Evolutionary conservation across 2,113 vertebrate species (phyloP).

Genomic region (Myiozetetes cayanensis): DNA sequence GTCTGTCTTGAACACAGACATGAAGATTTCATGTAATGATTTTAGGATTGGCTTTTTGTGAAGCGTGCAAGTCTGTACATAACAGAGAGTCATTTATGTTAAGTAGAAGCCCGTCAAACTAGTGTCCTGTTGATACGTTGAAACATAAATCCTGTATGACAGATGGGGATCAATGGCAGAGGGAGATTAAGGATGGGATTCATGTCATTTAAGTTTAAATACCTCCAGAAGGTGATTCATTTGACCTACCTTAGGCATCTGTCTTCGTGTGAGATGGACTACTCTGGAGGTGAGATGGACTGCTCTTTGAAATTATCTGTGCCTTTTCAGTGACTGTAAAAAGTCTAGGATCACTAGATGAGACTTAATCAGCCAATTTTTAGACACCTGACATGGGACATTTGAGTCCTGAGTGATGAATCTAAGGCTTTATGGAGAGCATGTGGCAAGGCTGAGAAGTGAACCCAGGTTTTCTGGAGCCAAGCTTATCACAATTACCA

Average conservation of each 20-base stretch:
- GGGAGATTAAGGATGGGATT: slow-evolving; percentile 35
- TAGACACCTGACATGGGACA: neutral
- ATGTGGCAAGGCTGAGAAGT: neutral
- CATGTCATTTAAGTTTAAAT: slow-evolving; percentile 43
- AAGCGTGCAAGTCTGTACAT: neutral
- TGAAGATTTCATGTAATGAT: neutral
- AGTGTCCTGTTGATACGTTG: neutral
- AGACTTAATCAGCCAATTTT: neutral
- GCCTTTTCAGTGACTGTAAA: neutral
- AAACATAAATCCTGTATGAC: neutral
- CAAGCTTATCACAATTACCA: neutral
- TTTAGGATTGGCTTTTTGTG: neutral
- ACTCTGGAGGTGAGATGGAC: neutral
- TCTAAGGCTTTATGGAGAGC: neutral
- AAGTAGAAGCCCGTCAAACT: neutral
- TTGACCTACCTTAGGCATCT: slow-evolving; percentile 19
- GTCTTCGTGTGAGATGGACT: neutral
- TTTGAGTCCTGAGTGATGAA: neutral
- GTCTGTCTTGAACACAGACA: neutral
- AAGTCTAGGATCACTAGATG: neutral
- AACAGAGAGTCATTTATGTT: neutral
- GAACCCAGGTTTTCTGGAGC: neutral
- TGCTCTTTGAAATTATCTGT: neutral
- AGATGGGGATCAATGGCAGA: slow-evolving; percentile 23
- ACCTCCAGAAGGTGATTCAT: slow-evolving; percentile 45